phyloP scores from a whole-genome alignment of 2,113 vertebrate species.

The Xiphophorus couchianus region DNA sequence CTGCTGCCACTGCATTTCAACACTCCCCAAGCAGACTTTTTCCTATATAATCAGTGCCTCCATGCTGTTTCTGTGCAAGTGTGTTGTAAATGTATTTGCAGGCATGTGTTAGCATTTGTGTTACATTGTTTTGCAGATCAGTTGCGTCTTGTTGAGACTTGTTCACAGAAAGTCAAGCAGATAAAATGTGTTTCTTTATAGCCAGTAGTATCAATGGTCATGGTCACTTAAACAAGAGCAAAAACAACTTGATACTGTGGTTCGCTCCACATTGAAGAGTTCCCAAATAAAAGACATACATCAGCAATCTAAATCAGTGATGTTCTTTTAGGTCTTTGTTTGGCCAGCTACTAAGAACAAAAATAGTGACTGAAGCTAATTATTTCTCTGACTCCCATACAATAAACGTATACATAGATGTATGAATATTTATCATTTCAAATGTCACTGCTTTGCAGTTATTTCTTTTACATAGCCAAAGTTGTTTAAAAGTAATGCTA shows the following conservation, averaged over 20 bases:
- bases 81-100: background rate
- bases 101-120: slow-evolving; percentile 6
- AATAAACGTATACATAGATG: no score
- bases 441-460: no score
- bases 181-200: slow-evolving; percentile 38
- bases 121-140: slow-evolving; percentile 28
- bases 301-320: slow-evolving; percentile 60
- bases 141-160: slow-evolving; percentile 27
- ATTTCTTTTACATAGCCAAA: no score
- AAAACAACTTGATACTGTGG: slow-evolving; percentile 45
- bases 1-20: slow-evolving; percentile 66
- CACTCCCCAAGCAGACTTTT: slow-evolving; percentile 50
- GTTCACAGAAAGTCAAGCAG: slow-evolving; percentile 38
- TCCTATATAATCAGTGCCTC: slow-evolving; percentile 50
- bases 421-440: no score
- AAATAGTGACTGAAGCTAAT: slow-evolving; percentile 34
- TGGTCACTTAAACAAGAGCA: slow-evolving; percentile 37
- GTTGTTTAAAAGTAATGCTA: no score
- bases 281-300: slow-evolving; percentile 54
- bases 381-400: no score
- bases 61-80: slow-evolving; percentile 40
- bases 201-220: slow-evolving; percentile 41
- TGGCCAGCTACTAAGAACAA: slow-evolving; percentile 26
- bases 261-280: slow-evolving; percentile 49
- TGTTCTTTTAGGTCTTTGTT: slow-evolving; percentile 48